These are phyloP conservation scores for Apamea monoglypha DNA, from an alignment of 2,888 invertebrate genomes.

Conservation along the genomic window DNA sequence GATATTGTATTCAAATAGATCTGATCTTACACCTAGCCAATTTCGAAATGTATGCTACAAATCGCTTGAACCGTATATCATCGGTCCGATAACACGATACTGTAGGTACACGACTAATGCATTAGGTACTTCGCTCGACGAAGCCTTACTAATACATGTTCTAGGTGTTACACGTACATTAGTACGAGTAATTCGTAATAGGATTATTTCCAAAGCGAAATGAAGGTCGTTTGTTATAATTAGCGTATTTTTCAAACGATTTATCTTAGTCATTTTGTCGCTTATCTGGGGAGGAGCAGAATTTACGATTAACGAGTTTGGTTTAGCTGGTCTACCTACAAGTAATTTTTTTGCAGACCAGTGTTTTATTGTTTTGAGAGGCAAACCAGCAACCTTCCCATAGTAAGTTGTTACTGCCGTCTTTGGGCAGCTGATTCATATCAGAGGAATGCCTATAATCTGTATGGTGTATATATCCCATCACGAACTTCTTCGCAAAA, in stretches of 20 bases:
- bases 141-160: conserved; percentile 64
- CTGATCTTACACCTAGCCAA: conserved; percentile 6
- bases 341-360: background rate
- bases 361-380: background rate
- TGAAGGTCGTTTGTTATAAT: conserved; percentile 42
- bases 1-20: background rate
- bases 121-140: conserved; percentile 62
- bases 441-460: background rate
- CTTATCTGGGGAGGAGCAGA: background rate
- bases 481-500: background rate
- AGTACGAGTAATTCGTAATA: conserved; percentile 56
- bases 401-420: background rate
- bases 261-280: conserved; percentile 28
- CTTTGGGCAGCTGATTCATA: background rate
- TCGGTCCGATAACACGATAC: conserved; percentile 51
- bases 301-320: background rate
- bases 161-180: conserved; percentile 36
- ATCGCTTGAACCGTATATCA: conserved; percentile 42
- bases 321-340: too few species aligned
- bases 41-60: conserved; percentile 24
- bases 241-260: conserved; percentile 34
- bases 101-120: conserved; percentile 69
- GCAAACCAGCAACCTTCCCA: background rate
- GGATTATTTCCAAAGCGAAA: conserved; percentile 58
- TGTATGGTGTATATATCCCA: background rate